These are phyloP conservation scores for Plectropomus leopardus DNA, from an alignment of 2,113 vertebrate genomes.

Conservation along the genomic window DNA sequence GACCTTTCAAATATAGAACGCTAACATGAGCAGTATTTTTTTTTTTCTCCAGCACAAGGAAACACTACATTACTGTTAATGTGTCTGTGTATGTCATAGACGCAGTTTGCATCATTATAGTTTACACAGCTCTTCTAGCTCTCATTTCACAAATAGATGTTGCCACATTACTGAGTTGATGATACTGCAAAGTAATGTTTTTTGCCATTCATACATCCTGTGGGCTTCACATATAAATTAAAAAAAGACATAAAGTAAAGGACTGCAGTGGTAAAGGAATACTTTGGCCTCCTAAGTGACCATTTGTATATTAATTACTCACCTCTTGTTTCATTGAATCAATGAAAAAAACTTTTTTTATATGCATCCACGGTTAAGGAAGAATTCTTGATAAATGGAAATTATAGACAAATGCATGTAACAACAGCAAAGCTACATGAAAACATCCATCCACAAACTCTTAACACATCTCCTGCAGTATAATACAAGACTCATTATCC, in stretches of 20 bases:
- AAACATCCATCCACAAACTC: background rate
- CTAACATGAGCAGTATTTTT: background rate
- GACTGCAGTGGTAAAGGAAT: background rate
- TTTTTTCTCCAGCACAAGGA: background rate
- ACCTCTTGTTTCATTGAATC: no score
- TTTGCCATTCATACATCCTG: background rate
- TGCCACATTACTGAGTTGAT: background rate
- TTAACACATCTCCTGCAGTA: background rate
- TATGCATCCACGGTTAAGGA: no score
- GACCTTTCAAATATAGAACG: conserved; percentile 12
- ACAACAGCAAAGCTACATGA: background rate
- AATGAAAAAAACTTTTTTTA: no score
- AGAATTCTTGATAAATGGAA: background rate
- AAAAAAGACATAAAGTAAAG: background rate
- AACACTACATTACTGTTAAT: background rate
- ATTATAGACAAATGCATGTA: background rate
- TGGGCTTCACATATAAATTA: background rate
- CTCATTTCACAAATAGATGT: background rate
- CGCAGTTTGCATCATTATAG: conserved; percentile 2
- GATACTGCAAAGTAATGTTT: background rate
- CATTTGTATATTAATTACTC: no score
- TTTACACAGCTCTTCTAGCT: background rate
- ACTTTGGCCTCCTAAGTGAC: no score
- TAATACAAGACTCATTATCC: background rate
- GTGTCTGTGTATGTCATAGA: background rate